Evolutionary conservation across 2,113 vertebrate genomes (phyloP).

Genomic region (Cryptomyrus ogoouensis): DNA sequence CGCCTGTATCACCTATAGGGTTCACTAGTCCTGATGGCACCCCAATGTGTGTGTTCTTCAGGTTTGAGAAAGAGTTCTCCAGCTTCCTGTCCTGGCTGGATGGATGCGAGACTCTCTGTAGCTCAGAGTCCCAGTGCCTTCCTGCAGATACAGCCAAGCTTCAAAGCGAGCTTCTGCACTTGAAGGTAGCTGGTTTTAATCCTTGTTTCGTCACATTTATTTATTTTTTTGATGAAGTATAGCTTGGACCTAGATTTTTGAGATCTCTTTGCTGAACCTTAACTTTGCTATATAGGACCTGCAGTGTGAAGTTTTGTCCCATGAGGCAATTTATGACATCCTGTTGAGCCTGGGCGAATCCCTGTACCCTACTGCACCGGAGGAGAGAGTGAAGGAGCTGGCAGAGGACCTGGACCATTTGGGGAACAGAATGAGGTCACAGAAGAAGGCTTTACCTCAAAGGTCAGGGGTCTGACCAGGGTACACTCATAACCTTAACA

Average conservation of each 20-base stretch:
- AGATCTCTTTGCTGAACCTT: not conserved
- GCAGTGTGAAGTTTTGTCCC: conserved; percentile 60
- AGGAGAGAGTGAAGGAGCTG: conserved; percentile 57
- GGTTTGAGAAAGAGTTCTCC: conserved; percentile 80
- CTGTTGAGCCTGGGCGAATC: conserved; percentile 60
- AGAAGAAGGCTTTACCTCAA: conserved; percentile 65
- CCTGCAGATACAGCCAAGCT: conserved; percentile 75
- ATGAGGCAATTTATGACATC: conserved; percentile 51
- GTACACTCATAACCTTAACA: not conserved
- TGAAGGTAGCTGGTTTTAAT: conserved; percentile 61
- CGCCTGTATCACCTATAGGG: not conserved
- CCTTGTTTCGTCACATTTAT: not conserved
- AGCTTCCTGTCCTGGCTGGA: conserved; percentile 76
- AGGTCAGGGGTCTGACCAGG: conserved; percentile 37
- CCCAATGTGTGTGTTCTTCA: conserved; percentile 39
- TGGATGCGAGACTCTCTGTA: conserved; percentile 65
- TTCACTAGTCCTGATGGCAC: not conserved
- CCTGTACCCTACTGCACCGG: conserved; percentile 63
- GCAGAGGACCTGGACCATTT: conserved; percentile 64
- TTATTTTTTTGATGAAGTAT: not conserved
- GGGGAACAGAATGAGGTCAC: conserved; percentile 60
- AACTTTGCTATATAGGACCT: conserved; percentile 57
- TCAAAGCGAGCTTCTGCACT: conserved; percentile 70
- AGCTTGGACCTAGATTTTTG: not conserved
- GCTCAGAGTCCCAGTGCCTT: conserved; percentile 56